These are phyloP conservation scores for Apodemia zela DNA, from an alignment of 2,888 invertebrate species.

Conservation along the genomic window DNA sequence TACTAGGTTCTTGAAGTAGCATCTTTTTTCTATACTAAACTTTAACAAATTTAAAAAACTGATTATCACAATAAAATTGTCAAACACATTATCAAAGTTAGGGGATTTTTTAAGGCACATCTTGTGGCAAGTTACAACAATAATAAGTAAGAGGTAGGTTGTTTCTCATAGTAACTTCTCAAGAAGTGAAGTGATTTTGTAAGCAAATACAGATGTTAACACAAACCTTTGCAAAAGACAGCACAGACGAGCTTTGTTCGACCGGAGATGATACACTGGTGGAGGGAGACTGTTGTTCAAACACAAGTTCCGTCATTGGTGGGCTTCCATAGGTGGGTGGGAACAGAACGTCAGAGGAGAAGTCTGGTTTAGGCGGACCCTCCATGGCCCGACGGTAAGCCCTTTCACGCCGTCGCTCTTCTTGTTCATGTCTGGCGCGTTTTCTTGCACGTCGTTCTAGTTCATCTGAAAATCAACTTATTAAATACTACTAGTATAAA, in stretches of 20 bases:
- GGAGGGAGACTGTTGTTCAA: slow-evolving; percentile 24
- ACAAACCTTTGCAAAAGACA: slow-evolving; percentile 71
- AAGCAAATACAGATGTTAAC: background rate
- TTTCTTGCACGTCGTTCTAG: slow-evolving; percentile 84
- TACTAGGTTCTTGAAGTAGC: too few relatives aligned
- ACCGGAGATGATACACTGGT: slow-evolving; percentile 25
- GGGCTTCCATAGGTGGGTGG: slow-evolving; percentile 53
- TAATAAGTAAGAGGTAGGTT: too few relatives aligned
- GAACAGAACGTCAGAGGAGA: slow-evolving; percentile 75
- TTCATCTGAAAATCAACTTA: slow-evolving; percentile 80
- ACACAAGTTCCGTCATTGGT: slow-evolving; percentile 31
- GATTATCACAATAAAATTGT: too few relatives aligned
- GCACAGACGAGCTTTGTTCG: slow-evolving; percentile 42
- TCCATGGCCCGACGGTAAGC: slow-evolving; percentile 86
- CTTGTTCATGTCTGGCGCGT: slow-evolving; percentile 86
- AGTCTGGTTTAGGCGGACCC: slow-evolving; percentile 83
- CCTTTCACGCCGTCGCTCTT: slow-evolving; percentile 89
- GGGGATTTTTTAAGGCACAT: too few relatives aligned
- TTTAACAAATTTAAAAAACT: too few relatives aligned
- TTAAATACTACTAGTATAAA: background rate
- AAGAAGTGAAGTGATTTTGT: too few relatives aligned
- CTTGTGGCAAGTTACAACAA: too few relatives aligned
- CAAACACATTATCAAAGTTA: too few relatives aligned
- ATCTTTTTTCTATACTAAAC: too few relatives aligned
- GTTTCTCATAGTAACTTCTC: too few relatives aligned